Percentiles rank a stretch among this genome's conserved stretches.
These are phyloP conservation scores for Sebastes aleutianus DNA, from an alignment of 2,797 vertebrate species.

Conservation along the genomic window DNA sequence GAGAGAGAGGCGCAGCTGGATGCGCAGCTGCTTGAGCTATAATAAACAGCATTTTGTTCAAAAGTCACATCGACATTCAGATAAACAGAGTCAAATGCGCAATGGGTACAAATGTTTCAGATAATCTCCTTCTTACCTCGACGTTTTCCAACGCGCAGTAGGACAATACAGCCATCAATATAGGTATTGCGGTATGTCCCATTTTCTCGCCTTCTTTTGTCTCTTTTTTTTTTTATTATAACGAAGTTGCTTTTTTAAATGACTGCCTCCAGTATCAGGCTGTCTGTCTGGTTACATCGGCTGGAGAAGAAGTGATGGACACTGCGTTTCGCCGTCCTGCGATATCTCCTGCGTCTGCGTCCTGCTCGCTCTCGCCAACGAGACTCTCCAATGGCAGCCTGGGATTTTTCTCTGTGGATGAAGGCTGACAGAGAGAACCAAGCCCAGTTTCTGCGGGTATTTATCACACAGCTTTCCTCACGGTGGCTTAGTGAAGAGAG, in stretches of 20 bases:
- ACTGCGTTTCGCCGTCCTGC: conserved; percentile 56
- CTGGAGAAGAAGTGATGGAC: conserved; percentile 51
- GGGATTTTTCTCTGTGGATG: conserved; percentile 66
- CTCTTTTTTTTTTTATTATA: conserved; percentile 14
- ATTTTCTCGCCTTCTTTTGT: conserved; percentile 73
- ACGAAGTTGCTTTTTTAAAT: conserved; percentile 45
- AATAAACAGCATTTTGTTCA: background rate
- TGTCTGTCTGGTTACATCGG: conserved; percentile 63
- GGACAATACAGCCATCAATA: conserved; percentile 81
- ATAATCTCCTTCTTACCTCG: conserved; percentile 78
- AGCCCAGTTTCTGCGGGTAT: conserved; percentile 81
- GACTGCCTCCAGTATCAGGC: conserved; percentile 49
- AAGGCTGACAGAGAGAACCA: conserved; percentile 76
- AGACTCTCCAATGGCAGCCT: conserved; percentile 69
- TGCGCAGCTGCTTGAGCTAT: background rate
- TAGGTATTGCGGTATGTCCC: conserved; percentile 78
- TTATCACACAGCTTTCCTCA: conserved; percentile 30
- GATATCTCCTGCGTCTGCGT: conserved; percentile 76
- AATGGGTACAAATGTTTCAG: conserved; percentile 16
- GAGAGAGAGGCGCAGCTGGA: conserved; percentile 8
- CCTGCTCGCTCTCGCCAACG: conserved; percentile 52
- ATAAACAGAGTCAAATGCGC: conserved; percentile 26
- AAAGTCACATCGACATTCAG: conserved; percentile 3
- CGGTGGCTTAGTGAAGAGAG: conserved; percentile 48
- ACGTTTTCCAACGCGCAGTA: conserved; percentile 74